Base-by-base conservation (phyloP, 2,888 invertebrate genomes). In the Melinaea menophilus region DNA sequence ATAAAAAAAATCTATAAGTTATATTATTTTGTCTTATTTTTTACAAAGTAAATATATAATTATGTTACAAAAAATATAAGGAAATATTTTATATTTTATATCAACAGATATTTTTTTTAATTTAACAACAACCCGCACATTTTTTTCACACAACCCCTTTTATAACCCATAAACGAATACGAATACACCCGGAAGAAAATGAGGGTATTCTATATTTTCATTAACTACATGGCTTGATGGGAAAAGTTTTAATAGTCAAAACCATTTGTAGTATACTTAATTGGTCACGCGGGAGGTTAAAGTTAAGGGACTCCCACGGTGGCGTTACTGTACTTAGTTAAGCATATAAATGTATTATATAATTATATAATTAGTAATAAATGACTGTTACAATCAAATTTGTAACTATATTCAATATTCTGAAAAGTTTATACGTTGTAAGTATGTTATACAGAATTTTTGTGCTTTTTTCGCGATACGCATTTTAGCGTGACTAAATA, bases 141-240 rank as follows among this genome's bases (percentile, higher is more conserved):
- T 35, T 11, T 69, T 61, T 66, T 65, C 62, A 70, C 74, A 73
- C 65, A 72, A 71, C 70, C 72, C 76, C 79, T 78, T 78, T 76
- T 41, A 41, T 9, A 41, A 41, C 41, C 41, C 41, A 80, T 77
- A 64, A 55, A 55, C 69, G 68, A 71, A 70, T 70, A 63, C 75
- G 79, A 78, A 77, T 73, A 70, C 74, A 74, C 76, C 73, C 63
- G 59, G 71, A 66, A 67, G 69, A 55, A 61, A 74, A 88, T 87
- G 85, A 84, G 88, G 88, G 88, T 81, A 77, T 77, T 70, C 82
- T 85, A 79, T 85, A 78, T 84, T 85, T 86, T 84, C 84, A 86
- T 87, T 83, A 41, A 72, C 73, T 72, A 73, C 73, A 80, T 75
- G 69, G 71, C 73, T 79, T 81, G 80, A 85, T 88, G 88, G 82